Evolutionary conservation across 2,113 vertebrate species (phyloP), one percentile per base, ranked within the genome.

Genomic region (Anser cygnoides): DNA sequence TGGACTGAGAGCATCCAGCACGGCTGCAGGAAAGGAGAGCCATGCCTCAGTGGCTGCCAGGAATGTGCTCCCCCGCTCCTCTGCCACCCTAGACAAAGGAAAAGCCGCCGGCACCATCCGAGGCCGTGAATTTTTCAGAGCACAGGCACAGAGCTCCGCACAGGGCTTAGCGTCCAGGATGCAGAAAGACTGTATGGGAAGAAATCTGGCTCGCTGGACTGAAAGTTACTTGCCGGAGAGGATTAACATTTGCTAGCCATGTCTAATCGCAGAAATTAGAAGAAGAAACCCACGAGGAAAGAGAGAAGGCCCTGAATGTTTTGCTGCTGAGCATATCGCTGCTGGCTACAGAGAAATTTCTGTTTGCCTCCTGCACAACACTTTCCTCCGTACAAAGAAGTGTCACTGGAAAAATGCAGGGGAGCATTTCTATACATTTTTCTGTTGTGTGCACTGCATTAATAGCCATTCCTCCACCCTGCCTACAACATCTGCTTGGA

Each of bases 251-350:
- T 39, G 17, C 35, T 29, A 77, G 33, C 35, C 2, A 0, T 8
- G 20, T 39, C 37, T 77, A 91, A 90, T 21, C 37, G 23, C 55
- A 58, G 43, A 93, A 52, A 68, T 57, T 43, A 90, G 85, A 93
- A 77, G 31, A 0, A 0, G 19, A 80, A 33, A 84, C 46, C 7
- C 2, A 2, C 31, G 78, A 41, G 33, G 8, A 43, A 91, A 70
- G 13, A 89, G 8, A 50, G 37, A 63, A 0, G 2, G 21, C 8
- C 21, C 33, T 31, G 31, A 88, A 83, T 35, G 16, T 55, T 18
- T 83, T 67, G 11, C 39, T n/a, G 21, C 28, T 35, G 12, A 66
- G 63, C 10, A 4, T 20, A 55, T 22, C 10, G 6, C 13, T 52
- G 31, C 37, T 66, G 25, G 17, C 37, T 55, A 57, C 15, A 26